Conservation (phyloP, 1,140 invertebrate species). For the Thalassaphorura encarpata region DNA sequence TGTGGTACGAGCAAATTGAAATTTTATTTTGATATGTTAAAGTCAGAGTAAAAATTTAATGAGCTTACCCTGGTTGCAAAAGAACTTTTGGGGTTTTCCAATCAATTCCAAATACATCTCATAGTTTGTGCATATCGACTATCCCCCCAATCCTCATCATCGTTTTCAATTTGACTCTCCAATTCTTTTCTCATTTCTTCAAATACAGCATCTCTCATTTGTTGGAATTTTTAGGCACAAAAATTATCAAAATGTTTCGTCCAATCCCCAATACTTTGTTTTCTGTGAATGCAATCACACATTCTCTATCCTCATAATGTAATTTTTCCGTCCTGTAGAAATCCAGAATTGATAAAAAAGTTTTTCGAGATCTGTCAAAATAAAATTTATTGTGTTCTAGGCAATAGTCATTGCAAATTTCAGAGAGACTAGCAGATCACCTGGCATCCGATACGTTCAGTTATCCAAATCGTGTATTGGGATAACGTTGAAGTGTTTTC, state of each 20-base stretch:
- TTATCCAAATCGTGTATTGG: constrained; percentile 85
- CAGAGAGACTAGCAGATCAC: constrained; percentile 88
- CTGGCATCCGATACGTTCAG: constrained; percentile 80
- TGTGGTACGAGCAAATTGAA: constrained; percentile 44
- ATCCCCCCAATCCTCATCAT: constrained; percentile 93
- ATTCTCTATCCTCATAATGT: constrained; percentile 97
- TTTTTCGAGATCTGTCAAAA: constrained; percentile 95
- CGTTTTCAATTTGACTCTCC: constrained; percentile 79
- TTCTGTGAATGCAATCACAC: constrained; percentile 93
- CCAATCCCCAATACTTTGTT: constrained; percentile 64
- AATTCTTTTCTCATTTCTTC: constrained; percentile 98
- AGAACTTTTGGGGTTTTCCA: constrained; percentile 94
- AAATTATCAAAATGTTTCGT: constrained; percentile 96
- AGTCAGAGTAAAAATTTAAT: too few relatives aligned
- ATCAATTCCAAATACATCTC: constrained; percentile 93
- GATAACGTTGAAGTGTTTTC: constrained; percentile 87
- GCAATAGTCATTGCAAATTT: constrained; percentile 95
- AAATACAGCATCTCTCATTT: constrained; percentile 94
- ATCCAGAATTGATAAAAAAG: constrained; percentile 94
- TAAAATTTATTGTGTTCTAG: constrained; percentile 97
- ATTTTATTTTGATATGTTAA: neutral
- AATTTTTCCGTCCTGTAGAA: constrained; percentile 96
- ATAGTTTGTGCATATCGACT: constrained; percentile 88
- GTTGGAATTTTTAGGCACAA: constrained; percentile 98
- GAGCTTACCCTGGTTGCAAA: constrained; percentile 91